A percentile compares a stretch with the other conserved stretches of the same genome.
phyloP scores from a whole-genome alignment of 2,797 vertebrate genomes.

The Gymnoscopelus braueri region DNA sequence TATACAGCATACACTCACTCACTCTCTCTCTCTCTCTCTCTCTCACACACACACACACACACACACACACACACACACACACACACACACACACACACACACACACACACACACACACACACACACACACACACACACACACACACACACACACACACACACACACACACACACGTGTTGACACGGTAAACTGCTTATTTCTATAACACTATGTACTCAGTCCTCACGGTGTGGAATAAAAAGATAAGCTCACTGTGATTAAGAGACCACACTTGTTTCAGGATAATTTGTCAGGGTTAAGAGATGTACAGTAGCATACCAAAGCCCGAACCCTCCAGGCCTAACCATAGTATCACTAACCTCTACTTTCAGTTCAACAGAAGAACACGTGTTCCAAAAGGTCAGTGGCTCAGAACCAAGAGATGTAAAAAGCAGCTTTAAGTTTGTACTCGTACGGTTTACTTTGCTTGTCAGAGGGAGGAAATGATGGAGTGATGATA shows the following conservation, averaged over 20 bases:
- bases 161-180: slow-evolving; percentile 5
- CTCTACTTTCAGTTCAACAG: slow-evolving; percentile 23
- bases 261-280: no score
- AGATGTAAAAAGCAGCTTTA: slow-evolving; percentile 57
- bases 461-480: slow-evolving; percentile 68
- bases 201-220: no score
- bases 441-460: slow-evolving; percentile 69
- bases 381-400: slow-evolving; percentile 59
- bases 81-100: background rate
- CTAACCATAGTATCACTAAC: slow-evolving; percentile 3
- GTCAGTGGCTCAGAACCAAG: slow-evolving; percentile 46
- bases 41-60: background rate
- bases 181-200: no score
- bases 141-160: slow-evolving; percentile 21
- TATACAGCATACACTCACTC: background rate
- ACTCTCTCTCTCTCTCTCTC: slow-evolving; percentile 2
- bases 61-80: slow-evolving; percentile 14
- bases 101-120: background rate
- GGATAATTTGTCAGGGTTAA: no score
- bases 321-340: background rate
- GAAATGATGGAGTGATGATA: slow-evolving; percentile 79
- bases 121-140: background rate
- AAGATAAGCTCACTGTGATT: slow-evolving; percentile 34
- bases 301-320: no score
- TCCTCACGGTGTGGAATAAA: no score